Evolutionary conservation across 23 tunicate species (phyloP), one percentile per base, ranked within the genome.

Genomic region (Halocynthia roretzi): DNA sequence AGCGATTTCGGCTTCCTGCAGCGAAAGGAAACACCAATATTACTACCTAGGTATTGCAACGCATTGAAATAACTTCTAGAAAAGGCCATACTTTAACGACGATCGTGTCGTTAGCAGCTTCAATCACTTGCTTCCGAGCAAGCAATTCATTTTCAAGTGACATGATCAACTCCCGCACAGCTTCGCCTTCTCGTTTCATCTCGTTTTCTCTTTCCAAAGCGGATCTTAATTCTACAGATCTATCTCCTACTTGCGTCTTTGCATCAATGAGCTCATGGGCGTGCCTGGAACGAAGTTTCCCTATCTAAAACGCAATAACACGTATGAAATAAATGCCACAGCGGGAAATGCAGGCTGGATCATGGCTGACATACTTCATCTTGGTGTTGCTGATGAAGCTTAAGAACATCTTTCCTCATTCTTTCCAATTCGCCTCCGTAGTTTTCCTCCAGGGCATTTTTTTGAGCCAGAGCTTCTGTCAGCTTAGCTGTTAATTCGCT

Each of bases 1-100:
- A 51, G 88, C 88, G 51, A 84, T 84, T 70, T 84, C 88, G 6
- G 88, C 88, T 55, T 84, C 88, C 88, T 83, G 72, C 4, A 54
- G 10, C 10, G 17, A n/a, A 58, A 14, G 15, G 2, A 4, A 14
- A 58, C 15, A 15, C 15, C 15, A 4, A 58, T n/a, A 58, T 14
- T 58, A n/a, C 15, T 58, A n/a, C 2, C 17, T 58, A n/a, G 63
- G 2, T 31, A 31, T 31, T 31, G 44, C 44, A 31, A 31, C 2
- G 44, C 44, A 31, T 31, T 1, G 4, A 31, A 31, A 31, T 31
- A 31, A 31, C 1, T 31, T 31, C 44, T 0, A 31, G 44, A 31
- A 31, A 31, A 31, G 22, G 2, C 2, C 64, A 14, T 10, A 86
- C 92, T 78, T 86, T 86, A 7, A 86, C 44, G n/a, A 86, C 70